Base-by-base conservation (phyloP, 1,140 invertebrate species). In the Pseudomyrmex sp. region DNA sequence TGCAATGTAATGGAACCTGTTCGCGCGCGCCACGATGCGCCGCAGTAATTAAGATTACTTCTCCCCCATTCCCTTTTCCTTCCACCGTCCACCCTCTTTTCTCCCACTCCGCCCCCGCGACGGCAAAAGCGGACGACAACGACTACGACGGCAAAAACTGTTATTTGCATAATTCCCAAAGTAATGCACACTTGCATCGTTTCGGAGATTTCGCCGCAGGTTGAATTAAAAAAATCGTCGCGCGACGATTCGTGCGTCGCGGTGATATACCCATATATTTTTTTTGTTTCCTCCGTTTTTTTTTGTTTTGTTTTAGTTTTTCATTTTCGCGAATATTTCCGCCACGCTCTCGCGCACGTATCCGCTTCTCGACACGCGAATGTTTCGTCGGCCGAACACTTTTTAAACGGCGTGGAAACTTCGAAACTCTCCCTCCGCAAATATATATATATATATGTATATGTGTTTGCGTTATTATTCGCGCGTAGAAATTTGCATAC, bases 1-100 rank as follows among this genome's bases (percentile, higher is more conserved):
- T 69, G 70, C 69, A 35, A 61, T 56, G 79, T 85, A 87, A 87
- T 87, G 83, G 82, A 87, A 87, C 58, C 76, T 74, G 80, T 74
- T 84, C 69, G 58, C 58, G 23, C 58, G 13, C 62, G 35, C 8
- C 63, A 23, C 10, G 77, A 84, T 48, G 35, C 74, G n/a, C 26
- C 20, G 12, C 23, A 74, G 75, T 84, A 80, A 80, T 84, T 84
- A 80, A 84, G 74, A 86, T 69, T 72, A 86, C 50, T 75, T 46
- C 20, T 48, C 18, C 20, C 56, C 48, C 50, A 10, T 54, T 26
- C 62, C 50, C 50, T 56, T 46, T n/a, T 44, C 15, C 18, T 35
- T 35, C 35, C 35, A 35, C 35, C 35, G 0, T 59, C 48, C 35
- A 7, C 35, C 35, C 35, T 59, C 48, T 44, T 13, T 54, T 44